Conservation (phyloP, 2,888 invertebrate genomes). For the Scotopteryx bipunctaria region DNA sequence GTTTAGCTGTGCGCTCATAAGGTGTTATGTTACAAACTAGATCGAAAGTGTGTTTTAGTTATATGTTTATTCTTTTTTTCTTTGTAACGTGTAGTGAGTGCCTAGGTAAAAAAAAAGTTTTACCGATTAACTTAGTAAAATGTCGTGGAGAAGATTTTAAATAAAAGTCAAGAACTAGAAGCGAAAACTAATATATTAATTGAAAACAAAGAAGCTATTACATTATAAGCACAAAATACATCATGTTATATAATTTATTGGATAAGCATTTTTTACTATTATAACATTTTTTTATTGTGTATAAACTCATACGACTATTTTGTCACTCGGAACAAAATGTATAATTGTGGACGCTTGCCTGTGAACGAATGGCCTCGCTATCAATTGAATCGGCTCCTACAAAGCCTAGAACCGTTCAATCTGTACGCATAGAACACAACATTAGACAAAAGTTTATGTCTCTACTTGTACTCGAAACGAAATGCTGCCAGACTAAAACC, state of each 20-base stretch:
- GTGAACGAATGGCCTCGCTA: conserved; percentile 30
- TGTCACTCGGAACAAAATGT: conserved; percentile 24
- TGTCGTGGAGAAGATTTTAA: neutral
- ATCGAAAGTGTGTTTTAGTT: too few relatives aligned
- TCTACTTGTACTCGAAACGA: too few relatives aligned
- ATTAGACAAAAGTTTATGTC: too few relatives aligned
- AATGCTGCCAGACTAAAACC: neutral
- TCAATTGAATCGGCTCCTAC: conserved; percentile 20
- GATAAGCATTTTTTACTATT: conserved; percentile 23
- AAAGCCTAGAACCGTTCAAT: conserved; percentile 21
- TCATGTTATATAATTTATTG: conserved; percentile 43
- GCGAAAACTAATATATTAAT: conserved; percentile 51
- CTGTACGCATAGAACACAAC: too few relatives aligned
- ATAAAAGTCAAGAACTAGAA: conserved; percentile 34
- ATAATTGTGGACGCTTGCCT: conserved; percentile 31
- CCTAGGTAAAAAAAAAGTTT: too few relatives aligned
- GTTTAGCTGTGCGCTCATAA: too few relatives aligned
- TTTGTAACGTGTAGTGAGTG: too few relatives aligned
- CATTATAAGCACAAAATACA: conserved; percentile 40
- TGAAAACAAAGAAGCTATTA: conserved; percentile 39
- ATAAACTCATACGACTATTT: conserved; percentile 25
- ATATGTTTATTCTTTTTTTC: too few relatives aligned
- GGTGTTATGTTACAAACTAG: too few relatives aligned
- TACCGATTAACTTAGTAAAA: neutral
- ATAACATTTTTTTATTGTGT: too few relatives aligned